Base-by-base conservation (phyloP, 64 coral and sea anemone species). In the Acropora yongei region DNA sequence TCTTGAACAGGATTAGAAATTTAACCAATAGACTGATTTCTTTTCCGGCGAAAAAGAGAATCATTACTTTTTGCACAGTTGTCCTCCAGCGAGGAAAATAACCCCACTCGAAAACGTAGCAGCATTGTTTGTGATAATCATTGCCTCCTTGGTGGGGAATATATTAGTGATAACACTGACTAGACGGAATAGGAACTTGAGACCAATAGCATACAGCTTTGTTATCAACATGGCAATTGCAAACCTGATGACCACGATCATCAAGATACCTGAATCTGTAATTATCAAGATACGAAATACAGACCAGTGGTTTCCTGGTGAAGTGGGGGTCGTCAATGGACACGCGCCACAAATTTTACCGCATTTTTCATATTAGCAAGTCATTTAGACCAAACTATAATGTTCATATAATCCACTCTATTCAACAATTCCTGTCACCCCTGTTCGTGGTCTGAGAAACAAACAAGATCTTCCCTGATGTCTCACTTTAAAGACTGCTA, bases 151-250 rank as follows among this genome's bases (percentile, higher is more conserved):
- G 1, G 30, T 93, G 1, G 91, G 91, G 1, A 93, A 93, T 77
- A 79, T 74, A 13, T 87, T 78, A 16, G 78, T 87, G 10, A 93
- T 87, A 72, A 80, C 45, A 77, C 75, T 93, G 13, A 86, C 86
- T 16, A 74, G 50, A 13, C 68, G 80, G 5, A 87, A 60, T 44
- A 42, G 74, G 18, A 80, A 60, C 8, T 49, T 71, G 61, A 58
- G 76, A 1, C 80, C 78, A 18, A 78, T 93, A 41, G 86, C 91
- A 1, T 80, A 87, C 49, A 75, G 16, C 49, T 93, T 87, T 72
- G 80, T 93, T 9, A 76, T 86, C 10, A 93, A 93, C 13, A 76
- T 93, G 47, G 91, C 91, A 5, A 78, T 86, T 60, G 76, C 82
- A 0, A 83, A 93, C 72, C 76, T 93, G 16, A 8, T 78, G 2